Conservation (phyloP, 2,797 vertebrate genomes). For the Astyanax mexicanus region DNA sequence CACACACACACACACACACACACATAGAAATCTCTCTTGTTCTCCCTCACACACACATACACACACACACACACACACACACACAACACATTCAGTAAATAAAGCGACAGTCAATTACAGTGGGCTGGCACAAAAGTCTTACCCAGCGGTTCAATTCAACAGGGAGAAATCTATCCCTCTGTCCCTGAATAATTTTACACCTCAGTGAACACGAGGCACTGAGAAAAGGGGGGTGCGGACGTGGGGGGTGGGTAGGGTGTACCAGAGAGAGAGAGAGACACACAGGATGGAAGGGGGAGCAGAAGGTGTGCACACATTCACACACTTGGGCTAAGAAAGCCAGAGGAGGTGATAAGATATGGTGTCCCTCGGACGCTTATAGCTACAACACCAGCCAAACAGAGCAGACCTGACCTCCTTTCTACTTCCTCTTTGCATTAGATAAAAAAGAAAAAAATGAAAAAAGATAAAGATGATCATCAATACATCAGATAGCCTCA, state of each 20-base stretch:
- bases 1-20: conserved; percentile 10
- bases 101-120: conserved; percentile 61
- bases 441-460: neutral
- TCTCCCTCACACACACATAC: neutral
- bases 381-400: neutral
- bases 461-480: neutral
- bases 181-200: conserved; percentile 86
- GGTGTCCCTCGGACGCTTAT: neutral
- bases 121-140: conserved; percentile 57
- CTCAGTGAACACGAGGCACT: conserved; percentile 79
- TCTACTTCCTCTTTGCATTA: neutral
- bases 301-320: neutral
- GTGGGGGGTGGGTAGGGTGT: conserved; percentile 20
- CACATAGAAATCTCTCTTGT: neutral
- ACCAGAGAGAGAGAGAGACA: conserved; percentile 30
- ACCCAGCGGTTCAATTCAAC: conserved; percentile 56
- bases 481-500: neutral
- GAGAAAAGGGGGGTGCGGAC: conserved; percentile 50
- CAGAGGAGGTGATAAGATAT: neutral
- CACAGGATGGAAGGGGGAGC: neutral
- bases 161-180: conserved; percentile 72
- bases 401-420: neutral
- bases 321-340: neutral
- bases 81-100: conserved; percentile 55
- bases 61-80: conserved; percentile 17